Evolutionary conservation across 1,140 invertebrate species (phyloP).

Genomic region (Hycleus phaleratus): DNA sequence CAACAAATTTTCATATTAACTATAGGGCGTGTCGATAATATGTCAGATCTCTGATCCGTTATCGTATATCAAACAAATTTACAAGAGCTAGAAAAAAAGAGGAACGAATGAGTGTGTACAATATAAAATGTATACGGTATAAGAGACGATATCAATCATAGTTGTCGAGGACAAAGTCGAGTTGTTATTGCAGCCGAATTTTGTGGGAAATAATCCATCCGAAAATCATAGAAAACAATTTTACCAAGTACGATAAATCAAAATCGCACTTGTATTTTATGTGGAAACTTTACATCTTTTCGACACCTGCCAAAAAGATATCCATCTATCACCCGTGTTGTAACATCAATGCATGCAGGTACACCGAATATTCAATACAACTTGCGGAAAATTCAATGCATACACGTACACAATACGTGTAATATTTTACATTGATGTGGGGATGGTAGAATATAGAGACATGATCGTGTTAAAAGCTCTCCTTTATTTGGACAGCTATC

Average conservation of each 20-base stretch:
- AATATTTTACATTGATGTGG: too few species aligned
- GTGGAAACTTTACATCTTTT: conserved; percentile 20
- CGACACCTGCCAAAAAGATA: conserved; percentile 18
- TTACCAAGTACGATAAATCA: conserved; percentile 16
- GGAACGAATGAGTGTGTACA: too few species aligned
- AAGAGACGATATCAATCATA: too few species aligned
- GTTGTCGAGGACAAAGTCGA: too few species aligned
- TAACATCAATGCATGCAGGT: conserved; percentile 13
- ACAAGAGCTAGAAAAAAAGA: too few species aligned
- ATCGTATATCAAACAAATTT: too few species aligned
- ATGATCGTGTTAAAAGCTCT: conserved; percentile 10
- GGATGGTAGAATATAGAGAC: not conserved
- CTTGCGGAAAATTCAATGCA: too few species aligned
- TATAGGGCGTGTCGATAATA: not conserved
- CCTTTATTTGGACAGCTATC: conserved; percentile 11
- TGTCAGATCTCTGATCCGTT: too few species aligned
- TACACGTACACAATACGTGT: too few species aligned
- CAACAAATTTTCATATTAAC: too few species aligned
- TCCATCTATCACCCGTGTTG: conserved; percentile 11
- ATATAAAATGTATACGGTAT: too few species aligned
- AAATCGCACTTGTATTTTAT: conserved; percentile 19
- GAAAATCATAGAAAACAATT: conserved; percentile 15
- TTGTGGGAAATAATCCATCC: conserved; percentile 6
- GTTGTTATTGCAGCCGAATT: too few species aligned
- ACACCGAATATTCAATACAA: not conserved